Evolutionary conservation across 2,888 invertebrate species (phyloP).

Genomic region (Ectemnius cavifrons): DNA sequence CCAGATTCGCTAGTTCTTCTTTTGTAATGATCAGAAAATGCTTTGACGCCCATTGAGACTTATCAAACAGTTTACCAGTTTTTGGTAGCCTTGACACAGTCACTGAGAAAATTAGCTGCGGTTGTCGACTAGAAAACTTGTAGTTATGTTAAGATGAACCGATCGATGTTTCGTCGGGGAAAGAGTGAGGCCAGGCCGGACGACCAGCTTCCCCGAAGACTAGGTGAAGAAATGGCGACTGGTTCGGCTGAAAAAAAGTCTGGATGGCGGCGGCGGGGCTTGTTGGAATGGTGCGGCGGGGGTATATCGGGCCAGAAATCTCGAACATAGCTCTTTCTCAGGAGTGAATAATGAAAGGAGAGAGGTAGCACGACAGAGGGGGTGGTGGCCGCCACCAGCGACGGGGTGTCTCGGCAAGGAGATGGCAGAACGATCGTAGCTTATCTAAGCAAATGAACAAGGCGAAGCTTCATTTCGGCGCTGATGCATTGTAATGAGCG

Average conservation of each 20-base stretch:
- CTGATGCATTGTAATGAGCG: constrained; percentile 72
- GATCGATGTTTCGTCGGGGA: neutral
- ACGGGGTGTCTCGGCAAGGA: constrained; percentile 34
- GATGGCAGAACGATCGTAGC: constrained; percentile 59
- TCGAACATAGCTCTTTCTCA: constrained; percentile 63
- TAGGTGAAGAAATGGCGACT: too few relatives aligned
- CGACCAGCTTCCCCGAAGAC: too few relatives aligned
- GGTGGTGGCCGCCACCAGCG: neutral
- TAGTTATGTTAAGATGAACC: too few relatives aligned
- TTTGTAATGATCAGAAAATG: neutral
- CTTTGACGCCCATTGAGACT: neutral
- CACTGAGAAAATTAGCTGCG: too few relatives aligned
- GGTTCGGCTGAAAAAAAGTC: too few relatives aligned
- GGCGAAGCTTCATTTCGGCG: constrained; percentile 71
- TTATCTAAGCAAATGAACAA: constrained; percentile 75
- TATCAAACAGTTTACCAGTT: too few relatives aligned
- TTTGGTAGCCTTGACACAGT: too few relatives aligned
- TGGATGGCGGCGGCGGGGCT: too few relatives aligned
- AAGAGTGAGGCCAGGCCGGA: too few relatives aligned
- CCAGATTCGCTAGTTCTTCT: neutral
- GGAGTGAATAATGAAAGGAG: constrained; percentile 61
- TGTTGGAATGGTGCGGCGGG: too few relatives aligned
- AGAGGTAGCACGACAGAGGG: constrained; percentile 4
- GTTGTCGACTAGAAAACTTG: too few relatives aligned
- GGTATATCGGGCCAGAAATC: constrained; percentile 55